A percentile compares a stretch with the other conserved stretches of the same genome.
These are phyloP conservation scores for Bombylius major DNA, from an alignment of 2,888 invertebrate genomes.

Conservation along the genomic window DNA sequence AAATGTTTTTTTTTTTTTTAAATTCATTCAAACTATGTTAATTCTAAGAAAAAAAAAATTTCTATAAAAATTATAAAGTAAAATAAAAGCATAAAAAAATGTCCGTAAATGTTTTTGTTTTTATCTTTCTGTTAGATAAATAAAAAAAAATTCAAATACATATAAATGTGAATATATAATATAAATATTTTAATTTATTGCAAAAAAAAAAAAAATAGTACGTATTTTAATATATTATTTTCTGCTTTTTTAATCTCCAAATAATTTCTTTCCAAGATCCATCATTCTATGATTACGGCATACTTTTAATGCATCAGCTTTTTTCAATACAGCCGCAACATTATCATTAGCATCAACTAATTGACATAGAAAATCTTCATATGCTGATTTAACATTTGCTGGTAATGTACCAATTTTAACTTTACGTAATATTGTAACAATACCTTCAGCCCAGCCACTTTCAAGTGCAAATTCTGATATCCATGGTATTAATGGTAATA, in stretches of 20 bases:
- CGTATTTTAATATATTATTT: neutral
- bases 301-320: conserved; percentile 67
- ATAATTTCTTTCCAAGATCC: conserved; percentile 78
- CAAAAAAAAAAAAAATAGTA: neutral
- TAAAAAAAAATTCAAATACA: neutral
- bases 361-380: conserved; percentile 78
- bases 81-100: no score
- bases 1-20: no score
- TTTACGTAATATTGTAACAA: conserved; percentile 66
- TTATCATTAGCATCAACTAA: conserved; percentile 67
- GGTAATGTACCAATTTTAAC: conserved; percentile 72
- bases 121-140: no score
- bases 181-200: no score
- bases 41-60: no score
- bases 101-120: neutral
- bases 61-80: no score
- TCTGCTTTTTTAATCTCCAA: conserved; percentile 54
- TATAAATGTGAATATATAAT: neutral
- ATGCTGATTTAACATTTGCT: conserved; percentile 76
- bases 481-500: conserved; percentile 73
- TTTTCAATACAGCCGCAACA: conserved; percentile 63
- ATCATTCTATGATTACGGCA: conserved; percentile 79
- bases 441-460: conserved; percentile 88
- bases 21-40: no score
- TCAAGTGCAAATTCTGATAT: conserved; percentile 82